phyloP scores from a whole-genome alignment of 30 jellyfish, hydroid and myxozoan genomes.

The Nemopilema nomurai region DNA sequence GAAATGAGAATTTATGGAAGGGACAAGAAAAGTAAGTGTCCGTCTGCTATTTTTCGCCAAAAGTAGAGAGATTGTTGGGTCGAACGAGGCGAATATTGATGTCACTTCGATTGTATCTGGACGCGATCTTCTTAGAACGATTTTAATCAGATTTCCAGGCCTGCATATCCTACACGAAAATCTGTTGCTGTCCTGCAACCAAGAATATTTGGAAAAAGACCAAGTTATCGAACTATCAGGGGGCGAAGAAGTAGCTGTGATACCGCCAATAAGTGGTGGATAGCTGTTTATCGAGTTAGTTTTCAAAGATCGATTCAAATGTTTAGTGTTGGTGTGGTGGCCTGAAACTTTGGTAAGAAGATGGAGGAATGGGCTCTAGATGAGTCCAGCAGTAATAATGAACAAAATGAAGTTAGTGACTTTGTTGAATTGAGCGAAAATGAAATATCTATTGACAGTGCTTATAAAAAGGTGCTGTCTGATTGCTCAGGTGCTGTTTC shows the following conservation, averaged over 20 bases:
- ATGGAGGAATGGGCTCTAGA: background rate
- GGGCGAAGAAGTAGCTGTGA: slow-evolving; percentile 89
- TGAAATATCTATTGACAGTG: slow-evolving; percentile 34
- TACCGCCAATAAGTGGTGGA: slow-evolving; percentile 98
- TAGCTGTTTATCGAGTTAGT: background rate
- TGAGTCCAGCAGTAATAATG: background rate
- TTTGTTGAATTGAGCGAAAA: slow-evolving; percentile 40
- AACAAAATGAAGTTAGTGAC: background rate
- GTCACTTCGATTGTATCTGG: slow-evolving; percentile 20
- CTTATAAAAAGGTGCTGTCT: slow-evolving; percentile 53
- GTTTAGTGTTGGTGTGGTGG: background rate
- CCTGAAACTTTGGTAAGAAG: background rate
- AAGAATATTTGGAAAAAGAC: slow-evolving; percentile 52
- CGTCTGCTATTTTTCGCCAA: slow-evolving; percentile 84
- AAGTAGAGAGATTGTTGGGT: slow-evolving; percentile 70
- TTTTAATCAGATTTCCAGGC: slow-evolving; percentile 52
- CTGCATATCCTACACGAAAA: slow-evolving; percentile 32
- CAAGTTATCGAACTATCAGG: slow-evolving; percentile 9
- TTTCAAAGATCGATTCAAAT: background rate
- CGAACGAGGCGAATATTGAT: slow-evolving; percentile 7
- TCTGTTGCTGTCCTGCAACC: slow-evolving; percentile 69
- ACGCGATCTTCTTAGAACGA: slow-evolving; percentile 31
- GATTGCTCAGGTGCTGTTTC: slow-evolving; percentile 88
- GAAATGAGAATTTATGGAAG: slow-evolving; percentile 18
- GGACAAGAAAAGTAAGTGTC: slow-evolving; percentile 28